Conservation (phyloP, 2,113 vertebrate genomes). For the Ascaphus truei region DNA sequence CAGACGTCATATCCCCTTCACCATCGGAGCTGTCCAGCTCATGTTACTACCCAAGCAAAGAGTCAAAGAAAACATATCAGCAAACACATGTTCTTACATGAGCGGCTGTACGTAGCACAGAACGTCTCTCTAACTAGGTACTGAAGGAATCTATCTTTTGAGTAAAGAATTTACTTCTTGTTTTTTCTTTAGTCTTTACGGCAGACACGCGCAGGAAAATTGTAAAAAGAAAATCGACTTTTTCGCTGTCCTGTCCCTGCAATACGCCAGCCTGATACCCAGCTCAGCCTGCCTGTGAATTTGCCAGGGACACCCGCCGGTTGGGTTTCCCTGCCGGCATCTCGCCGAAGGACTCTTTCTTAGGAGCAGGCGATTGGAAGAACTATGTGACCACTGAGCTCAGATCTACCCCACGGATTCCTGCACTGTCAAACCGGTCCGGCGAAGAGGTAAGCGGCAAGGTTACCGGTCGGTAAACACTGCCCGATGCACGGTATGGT, state of each 20-base stretch:
- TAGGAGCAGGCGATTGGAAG: background rate
- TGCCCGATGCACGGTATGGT: no score
- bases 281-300: background rate
- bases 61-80: slow-evolving; percentile 29
- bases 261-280: background rate
- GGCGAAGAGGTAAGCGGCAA: no score
- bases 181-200: background rate
- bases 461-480: no score
- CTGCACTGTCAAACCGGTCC: no score
- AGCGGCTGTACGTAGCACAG: background rate
- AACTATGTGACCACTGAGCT: slow-evolving; percentile 17
- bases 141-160: background rate
- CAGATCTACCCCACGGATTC: no score
- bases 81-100: slow-evolving; percentile 15
- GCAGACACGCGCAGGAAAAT: background rate
- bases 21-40: slow-evolving; percentile 31
- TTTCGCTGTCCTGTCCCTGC: no score
- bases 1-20: slow-evolving; percentile 36
- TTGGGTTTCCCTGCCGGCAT: background rate
- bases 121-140: background rate
- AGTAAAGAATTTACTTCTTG: background rate
- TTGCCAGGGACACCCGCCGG: background rate
- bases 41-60: slow-evolving; percentile 27
- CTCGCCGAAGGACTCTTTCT: background rate
- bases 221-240: background rate